These are phyloP conservation scores for Vanessa cardui DNA, from an alignment of 2,888 invertebrate genomes.

Conservation along the genomic window DNA sequence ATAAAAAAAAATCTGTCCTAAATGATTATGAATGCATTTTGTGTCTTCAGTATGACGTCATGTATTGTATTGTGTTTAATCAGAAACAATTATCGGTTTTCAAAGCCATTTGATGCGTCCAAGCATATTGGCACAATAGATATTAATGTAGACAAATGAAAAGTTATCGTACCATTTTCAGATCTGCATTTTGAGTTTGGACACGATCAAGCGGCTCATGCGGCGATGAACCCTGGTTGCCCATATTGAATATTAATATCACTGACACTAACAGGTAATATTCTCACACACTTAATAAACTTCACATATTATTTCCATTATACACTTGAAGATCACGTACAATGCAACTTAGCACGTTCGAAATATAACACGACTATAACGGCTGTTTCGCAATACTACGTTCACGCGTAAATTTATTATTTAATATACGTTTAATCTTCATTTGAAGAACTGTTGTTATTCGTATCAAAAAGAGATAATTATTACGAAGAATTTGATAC, in stretches of 20 bases:
- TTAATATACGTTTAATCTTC: conserved; percentile 58
- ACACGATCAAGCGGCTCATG: conserved; percentile 91
- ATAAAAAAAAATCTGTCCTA: neutral
- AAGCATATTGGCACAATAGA: conserved; percentile 17
- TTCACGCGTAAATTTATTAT: conserved; percentile 59
- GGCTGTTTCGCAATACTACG: conserved; percentile 55
- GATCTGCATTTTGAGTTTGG: conserved; percentile 73
- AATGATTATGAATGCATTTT: conserved; percentile 2
- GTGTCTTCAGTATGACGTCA: neutral
- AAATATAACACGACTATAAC: conserved; percentile 48
- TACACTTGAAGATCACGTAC: conserved; percentile 38
- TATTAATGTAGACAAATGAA: conserved; percentile 19
- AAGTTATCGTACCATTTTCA: conserved; percentile 71
- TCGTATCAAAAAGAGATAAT: conserved; percentile 71
- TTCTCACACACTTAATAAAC: conserved; percentile 38
- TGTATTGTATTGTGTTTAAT: conserved; percentile 12
- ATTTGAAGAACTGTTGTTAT: conserved; percentile 64
- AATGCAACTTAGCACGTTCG: conserved; percentile 44
- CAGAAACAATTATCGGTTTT: conserved; percentile 10
- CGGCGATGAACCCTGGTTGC: conserved; percentile 91
- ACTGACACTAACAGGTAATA: conserved; percentile 20
- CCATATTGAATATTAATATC: conserved; percentile 79
- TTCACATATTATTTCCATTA: conserved; percentile 47
- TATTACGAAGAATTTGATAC: conserved; percentile 72
- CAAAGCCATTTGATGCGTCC: conserved; percentile 22